A percentile compares a stretch with the other conserved stretches of the same genome.
Conservation (phyloP, 1,140 invertebrate species). For the Stegodyphus dumicola region DNA sequence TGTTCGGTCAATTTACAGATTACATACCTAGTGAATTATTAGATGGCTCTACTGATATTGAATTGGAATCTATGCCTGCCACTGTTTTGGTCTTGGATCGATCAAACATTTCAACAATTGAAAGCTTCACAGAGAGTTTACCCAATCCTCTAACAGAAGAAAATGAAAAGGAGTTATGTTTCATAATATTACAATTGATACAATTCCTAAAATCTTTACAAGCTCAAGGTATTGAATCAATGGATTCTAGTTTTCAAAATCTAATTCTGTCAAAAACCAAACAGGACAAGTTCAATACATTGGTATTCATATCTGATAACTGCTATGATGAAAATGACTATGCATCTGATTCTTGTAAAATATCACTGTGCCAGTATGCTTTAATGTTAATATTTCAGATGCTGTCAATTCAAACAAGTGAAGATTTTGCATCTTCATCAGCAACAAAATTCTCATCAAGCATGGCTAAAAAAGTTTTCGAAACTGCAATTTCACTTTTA, state of each 20-base stretch:
- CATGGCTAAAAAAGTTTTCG: constrained; percentile 55
- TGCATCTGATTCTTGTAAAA: constrained; percentile 20
- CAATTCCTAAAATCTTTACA: constrained; percentile 84
- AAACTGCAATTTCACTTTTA: constrained; percentile 63
- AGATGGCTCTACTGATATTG: constrained; percentile 9
- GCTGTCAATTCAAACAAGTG: constrained; percentile 70
- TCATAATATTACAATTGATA: constrained; percentile 83
- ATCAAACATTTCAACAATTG: constrained; percentile 45
- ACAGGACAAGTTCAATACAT: constrained; percentile 73
- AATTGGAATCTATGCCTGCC: constrained; percentile 39
- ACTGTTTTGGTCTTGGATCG: constrained; percentile 42
- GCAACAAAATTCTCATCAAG: constrained; percentile 34
- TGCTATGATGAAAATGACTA: constrained; percentile 49
- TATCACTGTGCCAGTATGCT: constrained; percentile 82
- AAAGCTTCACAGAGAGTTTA: constrained; percentile 31
- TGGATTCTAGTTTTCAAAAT: constrained; percentile 76
- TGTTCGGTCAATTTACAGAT: constrained; percentile 50
- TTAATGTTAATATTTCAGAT: constrained; percentile 77
- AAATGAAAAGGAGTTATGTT: constrained; percentile 68
- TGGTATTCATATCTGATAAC: constrained; percentile 77
- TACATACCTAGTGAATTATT: constrained; percentile 34
- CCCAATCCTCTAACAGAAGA: constrained; percentile 25
- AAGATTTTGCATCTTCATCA: constrained; percentile 39
- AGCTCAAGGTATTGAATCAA: constrained; percentile 83
- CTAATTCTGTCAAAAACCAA: constrained; percentile 76